A percentile compares a stretch with the other conserved stretches of the same genome.
phyloP scores from a whole-genome alignment of 2,113 vertebrate genomes.

The Conger conger region DNA sequence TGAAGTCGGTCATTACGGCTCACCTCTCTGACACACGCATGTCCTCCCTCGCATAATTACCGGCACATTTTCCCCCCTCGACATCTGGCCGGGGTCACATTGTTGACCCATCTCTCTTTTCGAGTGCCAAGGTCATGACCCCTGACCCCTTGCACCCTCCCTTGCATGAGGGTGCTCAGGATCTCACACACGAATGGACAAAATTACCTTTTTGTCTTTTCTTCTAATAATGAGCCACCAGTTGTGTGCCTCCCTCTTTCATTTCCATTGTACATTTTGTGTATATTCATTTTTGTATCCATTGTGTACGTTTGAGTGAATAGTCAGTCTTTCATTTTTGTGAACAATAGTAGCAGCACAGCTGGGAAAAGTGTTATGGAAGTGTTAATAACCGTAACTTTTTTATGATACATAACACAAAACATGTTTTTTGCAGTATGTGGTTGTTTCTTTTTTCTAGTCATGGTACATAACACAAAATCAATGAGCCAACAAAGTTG shows the following conservation, averaged over 20 bases:
- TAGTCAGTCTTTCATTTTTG: not conserved
- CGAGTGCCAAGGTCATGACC: not conserved
- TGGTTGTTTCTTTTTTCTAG: too few species aligned
- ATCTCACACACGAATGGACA: not conserved
- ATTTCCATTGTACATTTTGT: not conserved
- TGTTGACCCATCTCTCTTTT: not conserved
- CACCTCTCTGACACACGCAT: not conserved
- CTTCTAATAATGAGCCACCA: not conserved
- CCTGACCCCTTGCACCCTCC: constrained; percentile 4
- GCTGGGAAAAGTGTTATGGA: not conserved
- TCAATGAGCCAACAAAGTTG: not conserved
- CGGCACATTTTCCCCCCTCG: not conserved
- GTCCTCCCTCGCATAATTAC: not conserved
- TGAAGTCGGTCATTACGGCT: not conserved
- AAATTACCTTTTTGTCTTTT: not conserved
- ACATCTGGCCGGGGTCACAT: not conserved
- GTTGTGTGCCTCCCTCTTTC: not conserved
- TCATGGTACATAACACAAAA: not conserved
- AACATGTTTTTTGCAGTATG: too few species aligned
- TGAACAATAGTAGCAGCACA: not conserved
- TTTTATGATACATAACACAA: not conserved
- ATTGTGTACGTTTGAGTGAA: not conserved
- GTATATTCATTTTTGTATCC: not conserved
- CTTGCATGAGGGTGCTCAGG: not conserved
- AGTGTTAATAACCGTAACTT: not conserved